Base-by-base conservation (phyloP, 1,140 invertebrate species). In the Listronotus bonariensis region DNA sequence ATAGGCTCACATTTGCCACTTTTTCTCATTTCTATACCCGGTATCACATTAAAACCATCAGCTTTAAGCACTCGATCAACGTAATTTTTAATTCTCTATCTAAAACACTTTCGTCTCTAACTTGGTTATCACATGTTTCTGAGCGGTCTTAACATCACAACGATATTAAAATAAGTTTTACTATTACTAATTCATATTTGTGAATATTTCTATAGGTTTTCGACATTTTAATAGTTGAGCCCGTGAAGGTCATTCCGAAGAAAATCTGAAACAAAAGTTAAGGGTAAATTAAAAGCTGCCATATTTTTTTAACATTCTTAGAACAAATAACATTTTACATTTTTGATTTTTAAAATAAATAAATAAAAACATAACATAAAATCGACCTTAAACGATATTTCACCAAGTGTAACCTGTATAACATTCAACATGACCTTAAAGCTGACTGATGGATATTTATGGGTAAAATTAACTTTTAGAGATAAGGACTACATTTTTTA, bases 21-120 rank as follows among this genome's bases (percentile, higher is more conserved):
- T 59, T 68, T 57, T 76, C 74, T n/a, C 20, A 78, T 80, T 67
- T 79, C 78, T 0, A 83, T 80, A 56, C 83, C 82, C 41, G 83
- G 81, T 5, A 82, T 79, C 10, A 83, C 81, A 55, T 79, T 80
- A 26, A 80, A 81, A 26, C 71, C 62, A 51, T 78, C 76, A 58
- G 72, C 71, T 56, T 68, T 76, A 17, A 80, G 69, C 10, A 78
- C 71, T 42, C 75, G 66, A 65, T 80, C 78, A 20, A 80, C 75
- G 64, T 79, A 80, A 40, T 70, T 73, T 77, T 73, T 17, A 80
- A 63, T 69, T 79, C 76, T 40, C 55, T 69, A 53, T 80, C 78
- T 51, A 79, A 31, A 18, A 55, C 67, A 65, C 59, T 67, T 49
- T 64, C 66, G 43, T 67, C 60, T 48, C 51, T 49, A 26, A 54